Evolutionary conservation across 2,888 invertebrate genomes (phyloP).

Genomic region (Morpho deidamia): DNA sequence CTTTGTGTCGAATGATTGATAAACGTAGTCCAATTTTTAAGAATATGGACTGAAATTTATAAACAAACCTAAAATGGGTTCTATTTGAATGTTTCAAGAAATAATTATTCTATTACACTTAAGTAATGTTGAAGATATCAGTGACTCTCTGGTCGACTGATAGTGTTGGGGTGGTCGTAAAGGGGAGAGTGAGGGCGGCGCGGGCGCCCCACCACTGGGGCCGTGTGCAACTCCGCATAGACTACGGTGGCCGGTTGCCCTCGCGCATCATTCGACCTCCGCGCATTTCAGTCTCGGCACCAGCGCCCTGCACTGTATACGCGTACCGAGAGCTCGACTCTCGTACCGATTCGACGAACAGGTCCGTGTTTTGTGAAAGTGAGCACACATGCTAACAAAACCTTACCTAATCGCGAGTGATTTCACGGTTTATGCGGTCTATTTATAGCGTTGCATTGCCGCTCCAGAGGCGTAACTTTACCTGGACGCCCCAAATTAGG

Average conservation of each 20-base stretch:
- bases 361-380: slow-evolving; percentile 73
- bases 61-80: too few species aligned
- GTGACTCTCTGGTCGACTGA: background rate
- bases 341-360: slow-evolving; percentile 77
- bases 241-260: slow-evolving; percentile 69
- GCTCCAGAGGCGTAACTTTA: slow-evolving; percentile 74
- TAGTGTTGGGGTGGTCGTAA: slow-evolving; percentile 11
- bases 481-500: slow-evolving; percentile 79
- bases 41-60: too few species aligned
- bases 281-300: slow-evolving; percentile 74
- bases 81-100: too few species aligned
- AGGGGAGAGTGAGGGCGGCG: slow-evolving; percentile 41
- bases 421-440: slow-evolving; percentile 57
- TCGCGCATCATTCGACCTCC: slow-evolving; percentile 76
- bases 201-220: slow-evolving; percentile 66
- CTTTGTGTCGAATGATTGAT: too few species aligned
- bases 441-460: slow-evolving; percentile 66
- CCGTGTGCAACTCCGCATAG: slow-evolving; percentile 76
- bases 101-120: too few species aligned
- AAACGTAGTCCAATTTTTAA: too few species aligned
- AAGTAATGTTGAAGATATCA: background rate
- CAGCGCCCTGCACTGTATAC: slow-evolving; percentile 66
- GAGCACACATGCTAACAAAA: slow-evolving; percentile 44
- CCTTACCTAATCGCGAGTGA: slow-evolving; percentile 57
- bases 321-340: slow-evolving; percentile 73